Base-by-base conservation (phyloP, 2,113 vertebrate species). In the Origma solitaria region DNA sequence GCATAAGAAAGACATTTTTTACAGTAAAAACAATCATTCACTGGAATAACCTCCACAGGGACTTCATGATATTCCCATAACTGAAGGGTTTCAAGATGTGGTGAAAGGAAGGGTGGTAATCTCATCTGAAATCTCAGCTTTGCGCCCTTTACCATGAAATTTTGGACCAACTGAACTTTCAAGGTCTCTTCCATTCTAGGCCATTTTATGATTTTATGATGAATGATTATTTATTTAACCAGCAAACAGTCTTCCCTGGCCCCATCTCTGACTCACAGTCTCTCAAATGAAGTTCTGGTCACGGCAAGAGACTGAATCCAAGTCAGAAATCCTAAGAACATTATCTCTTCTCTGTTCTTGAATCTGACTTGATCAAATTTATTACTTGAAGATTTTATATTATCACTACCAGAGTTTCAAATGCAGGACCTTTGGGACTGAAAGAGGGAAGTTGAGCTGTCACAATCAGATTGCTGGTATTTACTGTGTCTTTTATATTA, bases 31-130 rank as follows among this genome's bases (percentile, higher is more conserved):
- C 17, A 44, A 33, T 13, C 4, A 21, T 38, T 71, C 33, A 47
- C 11, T 42, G 40, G 7, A 76, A 60, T 47, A 72, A 77, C 6
- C 4, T 71, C 9, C 3, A 20, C 13, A 64, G 14, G 23, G 14
- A 54, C 0, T 0, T 24, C 8, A 17, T 68, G 35, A n/a, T 10
- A 2, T 62, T 23, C 11, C 14, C 22, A 5, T n/a, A 33, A 45
- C 8, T 28, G 18, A 25, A 57, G 4, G 49, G 19, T 71, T 70
- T 87, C 28, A 53, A 53, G 23, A 28, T n/a, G 58, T 30, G 33
- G 24, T 49, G 45, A 28, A 79, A 16, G 8, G 33, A 92, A 64
- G 2, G 6, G 13, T 35, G 11, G 13, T 69, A 57, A 76, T 83
- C 11, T 68, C 14, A 38, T 40, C 12, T 68, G 35, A 83, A 75